Percentiles rank a stretch among this genome's conserved stretches.
phyloP scores from a whole-genome alignment of 2,888 invertebrate genomes.

The Drosophila parthenogenetica region DNA sequence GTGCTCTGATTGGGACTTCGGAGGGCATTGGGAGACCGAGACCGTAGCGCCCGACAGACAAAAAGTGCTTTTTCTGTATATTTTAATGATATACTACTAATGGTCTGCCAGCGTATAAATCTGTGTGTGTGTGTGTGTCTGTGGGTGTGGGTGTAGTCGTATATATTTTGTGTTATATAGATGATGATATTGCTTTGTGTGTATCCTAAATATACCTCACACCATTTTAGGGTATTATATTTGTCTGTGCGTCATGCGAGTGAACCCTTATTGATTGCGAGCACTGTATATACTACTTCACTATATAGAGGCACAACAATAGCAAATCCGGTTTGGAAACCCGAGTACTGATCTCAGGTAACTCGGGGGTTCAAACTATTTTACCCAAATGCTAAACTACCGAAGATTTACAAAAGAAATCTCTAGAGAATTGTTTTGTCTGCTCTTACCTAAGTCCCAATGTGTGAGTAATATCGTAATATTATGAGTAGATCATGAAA shows the following conservation, averaged over 20 bases:
- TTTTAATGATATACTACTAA: constrained; percentile 42
- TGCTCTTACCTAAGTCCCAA: constrained; percentile 6
- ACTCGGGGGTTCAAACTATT: constrained; percentile 5
- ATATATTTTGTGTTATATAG: constrained; percentile 30
- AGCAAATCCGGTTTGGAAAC: background rate
- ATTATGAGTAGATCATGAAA: constrained; percentile 13
- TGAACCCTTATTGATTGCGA: constrained; percentile 8
- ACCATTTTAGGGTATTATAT: constrained; percentile 42
- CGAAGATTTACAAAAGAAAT: background rate
- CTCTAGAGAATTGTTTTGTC: background rate
- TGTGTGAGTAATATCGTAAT: constrained; percentile 3
- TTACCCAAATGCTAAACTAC: constrained; percentile 20
- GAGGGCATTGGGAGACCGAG: constrained; percentile 48
- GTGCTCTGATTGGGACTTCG: constrained; percentile 56
- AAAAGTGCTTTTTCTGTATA: constrained; percentile 39
- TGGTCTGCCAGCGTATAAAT: constrained; percentile 28
- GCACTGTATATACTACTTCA: background rate
- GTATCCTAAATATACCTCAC: constrained; percentile 38
- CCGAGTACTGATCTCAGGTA: constrained; percentile 22
- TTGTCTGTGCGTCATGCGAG: constrained; percentile 17
- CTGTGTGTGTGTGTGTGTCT: constrained; percentile 17
- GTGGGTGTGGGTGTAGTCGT: constrained; percentile 1
- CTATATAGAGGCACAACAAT: background rate
- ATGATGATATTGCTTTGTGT: constrained; percentile 24
- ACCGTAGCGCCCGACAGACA: constrained; percentile 63